phyloP scores from a whole-genome alignment of 2,888 invertebrate genomes.

The Hartigia nigra region DNA sequence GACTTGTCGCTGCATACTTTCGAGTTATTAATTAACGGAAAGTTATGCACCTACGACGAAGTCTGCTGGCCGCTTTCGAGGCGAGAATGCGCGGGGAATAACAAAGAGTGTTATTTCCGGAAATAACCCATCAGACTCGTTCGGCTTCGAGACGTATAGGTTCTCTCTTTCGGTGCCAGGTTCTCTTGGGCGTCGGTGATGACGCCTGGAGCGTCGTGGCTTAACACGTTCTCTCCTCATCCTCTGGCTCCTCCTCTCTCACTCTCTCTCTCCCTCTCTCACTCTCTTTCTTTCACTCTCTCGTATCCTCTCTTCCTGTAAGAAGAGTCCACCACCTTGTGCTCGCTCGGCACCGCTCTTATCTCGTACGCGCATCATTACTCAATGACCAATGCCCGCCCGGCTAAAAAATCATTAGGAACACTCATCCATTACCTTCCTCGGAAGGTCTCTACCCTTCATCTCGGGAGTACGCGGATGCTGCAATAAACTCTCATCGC shows the following conservation, averaged over 20 bases:
- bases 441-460: slow-evolving; percentile 27
- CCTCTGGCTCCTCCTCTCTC: slow-evolving; percentile 25
- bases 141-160: slow-evolving; percentile 6
- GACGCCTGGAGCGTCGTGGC: slow-evolving; percentile 35
- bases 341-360: slow-evolving; percentile 33
- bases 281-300: slow-evolving; percentile 10
- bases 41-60: slow-evolving; percentile 25
- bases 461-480: slow-evolving; percentile 22
- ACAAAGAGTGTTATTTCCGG: slow-evolving; percentile 39
- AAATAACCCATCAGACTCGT: slow-evolving; percentile 35
- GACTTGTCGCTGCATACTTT: slow-evolving; percentile 30
- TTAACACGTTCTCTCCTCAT: slow-evolving; percentile 31
- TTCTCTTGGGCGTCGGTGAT: slow-evolving; percentile 22
- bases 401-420: slow-evolving; percentile 54
- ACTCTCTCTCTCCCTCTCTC: no score
- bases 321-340: background rate
- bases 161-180: slow-evolving; percentile 13
- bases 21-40: slow-evolving; percentile 41
- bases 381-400: slow-evolving; percentile 49
- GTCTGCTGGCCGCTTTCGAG: slow-evolving; percentile 5
- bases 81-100: slow-evolving; percentile 19
- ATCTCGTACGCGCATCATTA: slow-evolving; percentile 53
- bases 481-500: slow-evolving; percentile 19
- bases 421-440: slow-evolving; percentile 49
- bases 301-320: background rate